phyloP scores from a whole-genome alignment of 2,888 invertebrate genomes.

The Phortica okadai region DNA sequence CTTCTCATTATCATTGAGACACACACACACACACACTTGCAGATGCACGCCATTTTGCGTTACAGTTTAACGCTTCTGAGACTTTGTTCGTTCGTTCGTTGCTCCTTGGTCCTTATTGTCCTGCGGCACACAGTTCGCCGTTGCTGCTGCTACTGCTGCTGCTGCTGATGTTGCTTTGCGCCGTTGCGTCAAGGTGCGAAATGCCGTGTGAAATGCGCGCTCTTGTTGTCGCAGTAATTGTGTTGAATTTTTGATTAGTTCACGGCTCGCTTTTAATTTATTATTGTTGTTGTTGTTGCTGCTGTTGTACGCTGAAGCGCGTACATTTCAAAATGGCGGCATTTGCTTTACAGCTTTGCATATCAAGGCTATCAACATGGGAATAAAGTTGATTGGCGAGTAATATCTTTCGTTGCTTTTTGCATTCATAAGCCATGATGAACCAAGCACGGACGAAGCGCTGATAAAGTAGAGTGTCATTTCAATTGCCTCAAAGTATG shows the following conservation, averaged over 20 bases:
- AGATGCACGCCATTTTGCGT: not conserved
- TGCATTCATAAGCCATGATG: too few species aligned
- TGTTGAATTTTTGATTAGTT: conserved; percentile 21
- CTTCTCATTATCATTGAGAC: not conserved
- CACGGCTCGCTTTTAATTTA: conserved; percentile 11
- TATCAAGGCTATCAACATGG: not conserved
- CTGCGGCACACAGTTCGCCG: not conserved
- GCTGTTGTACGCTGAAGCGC: not conserved
- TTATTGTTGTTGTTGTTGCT: not conserved
- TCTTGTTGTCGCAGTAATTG: conserved; percentile 14
- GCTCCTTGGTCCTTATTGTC: not conserved
- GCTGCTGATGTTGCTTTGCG: not conserved
- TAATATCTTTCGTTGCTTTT: not conserved
- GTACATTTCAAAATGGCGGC: not conserved
- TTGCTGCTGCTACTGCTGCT: not conserved
- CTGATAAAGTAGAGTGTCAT: too few species aligned
- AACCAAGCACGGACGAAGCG: too few species aligned
- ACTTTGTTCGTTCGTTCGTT: not conserved
- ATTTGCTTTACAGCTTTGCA: not conserved
- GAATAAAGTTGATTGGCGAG: not conserved
- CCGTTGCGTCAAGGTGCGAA: conserved; percentile 15
- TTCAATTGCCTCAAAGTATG: too few species aligned
- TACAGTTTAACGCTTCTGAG: conserved; percentile 6
- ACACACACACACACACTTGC: not conserved
- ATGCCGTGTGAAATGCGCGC: not conserved